Evolutionary conservation across 2,113 vertebrate species (phyloP), one percentile per base, ranked within the genome.

Genomic region (Sceloporus tristichus): DNA sequence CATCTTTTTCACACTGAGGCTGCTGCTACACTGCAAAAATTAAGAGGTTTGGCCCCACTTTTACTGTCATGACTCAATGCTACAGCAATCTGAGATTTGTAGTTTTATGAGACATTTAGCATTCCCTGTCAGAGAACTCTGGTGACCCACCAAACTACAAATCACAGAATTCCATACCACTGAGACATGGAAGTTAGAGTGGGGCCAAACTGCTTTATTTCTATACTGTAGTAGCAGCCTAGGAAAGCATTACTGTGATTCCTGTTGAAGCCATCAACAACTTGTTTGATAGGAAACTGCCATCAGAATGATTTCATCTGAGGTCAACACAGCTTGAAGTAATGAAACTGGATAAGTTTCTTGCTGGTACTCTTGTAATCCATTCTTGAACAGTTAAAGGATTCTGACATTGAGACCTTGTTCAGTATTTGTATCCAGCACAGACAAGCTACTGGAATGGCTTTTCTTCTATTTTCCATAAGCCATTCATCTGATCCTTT

Each of bases 341-440:
- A 29, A 38, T 48, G 83, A 82, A 68, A 86, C 38, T 16, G 40
- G 84, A 66, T 85, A 81, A 16, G 5, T 88, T 90, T 91, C 76
- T 88, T 88, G 34, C 25, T 38, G 0, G 0, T 3, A 11, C 1
- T 91, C 84, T 79, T 66, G 5, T 79, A 84, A 85, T 62, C 54
- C 82, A 0, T 79, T 92, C 53, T 75, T 42, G 59, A n/a, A 70
- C 87, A 82, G 23, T 23, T 79, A 40, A 53, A 38, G 4, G 0
- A 0, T 34, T 23, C 79, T 79, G 75, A 79, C 54, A 56, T n/a
- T 34, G 53, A 65, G 48, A 34, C n/a, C 19, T 29, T 70, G n/a
- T 19, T 59, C 13, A 81, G 53, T 9, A 40, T 71, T 81, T 87
- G 25, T 86, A 87, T 54, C 25, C 68, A 73, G 29, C 65, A 74